phyloP scores from a whole-genome alignment of 1,140 invertebrate genomes.

The Myzus persicae region DNA sequence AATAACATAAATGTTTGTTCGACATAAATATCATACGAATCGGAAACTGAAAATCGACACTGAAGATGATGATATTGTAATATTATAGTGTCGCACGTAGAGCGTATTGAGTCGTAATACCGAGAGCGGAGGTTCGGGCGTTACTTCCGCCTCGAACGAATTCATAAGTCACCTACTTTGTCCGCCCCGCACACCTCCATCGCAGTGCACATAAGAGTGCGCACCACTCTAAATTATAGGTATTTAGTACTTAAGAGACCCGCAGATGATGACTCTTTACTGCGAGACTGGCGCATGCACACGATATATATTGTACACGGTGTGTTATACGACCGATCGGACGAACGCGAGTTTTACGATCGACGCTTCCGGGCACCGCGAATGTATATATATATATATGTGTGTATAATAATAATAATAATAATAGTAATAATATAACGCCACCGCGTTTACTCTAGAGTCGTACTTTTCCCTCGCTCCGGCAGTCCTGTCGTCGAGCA shows the following conservation, averaged over 20 bases:
- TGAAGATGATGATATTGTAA: no score
- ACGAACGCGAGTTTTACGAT: slow-evolving; percentile 46
- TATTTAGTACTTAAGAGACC: background rate
- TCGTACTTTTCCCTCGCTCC: background rate
- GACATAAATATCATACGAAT: no score
- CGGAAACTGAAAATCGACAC: no score
- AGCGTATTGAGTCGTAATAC: no score
- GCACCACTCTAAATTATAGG: background rate
- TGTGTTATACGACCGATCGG: slow-evolving; percentile 11
- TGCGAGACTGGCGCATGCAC: background rate
- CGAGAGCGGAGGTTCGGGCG: background rate
- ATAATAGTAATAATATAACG: background rate
- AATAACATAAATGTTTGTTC: no score
- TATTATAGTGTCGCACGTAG: no score
- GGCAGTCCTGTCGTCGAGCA: background rate
- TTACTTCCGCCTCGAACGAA: background rate
- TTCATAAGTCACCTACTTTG: background rate
- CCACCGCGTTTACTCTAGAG: slow-evolving; percentile 38
- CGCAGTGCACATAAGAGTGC: background rate
- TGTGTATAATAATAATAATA: background rate
- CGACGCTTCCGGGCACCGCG: slow-evolving; percentile 28
- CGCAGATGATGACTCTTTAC: background rate
- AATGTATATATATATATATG: no score
- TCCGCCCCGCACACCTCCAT: background rate
- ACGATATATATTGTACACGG: background rate